Percentiles rank a stretch among this genome's conserved stretches.
Evolutionary conservation across 2,797 vertebrate genomes (phyloP).

Genomic region (Ctenopoma kingsleyae): DNA sequence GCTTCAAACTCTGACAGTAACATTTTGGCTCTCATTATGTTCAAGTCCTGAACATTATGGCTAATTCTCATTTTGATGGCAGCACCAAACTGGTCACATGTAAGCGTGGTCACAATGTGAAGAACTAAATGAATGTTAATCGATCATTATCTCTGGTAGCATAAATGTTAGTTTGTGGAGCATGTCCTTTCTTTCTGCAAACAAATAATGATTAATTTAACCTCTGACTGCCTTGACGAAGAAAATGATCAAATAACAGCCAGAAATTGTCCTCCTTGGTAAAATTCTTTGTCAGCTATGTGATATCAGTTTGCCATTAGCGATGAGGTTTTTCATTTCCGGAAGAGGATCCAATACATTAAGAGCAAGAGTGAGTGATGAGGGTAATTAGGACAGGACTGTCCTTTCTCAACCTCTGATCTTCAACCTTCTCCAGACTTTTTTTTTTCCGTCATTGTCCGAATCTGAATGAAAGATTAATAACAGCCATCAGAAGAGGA

Average conservation of each 20-base stretch:
- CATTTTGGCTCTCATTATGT: not conserved
- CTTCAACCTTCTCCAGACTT: constrained; percentile 76
- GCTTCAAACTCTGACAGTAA: too few relatives aligned
- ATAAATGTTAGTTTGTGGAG: constrained; percentile 56
- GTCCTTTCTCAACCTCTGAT: constrained; percentile 73
- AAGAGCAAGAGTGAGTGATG: constrained; percentile 76
- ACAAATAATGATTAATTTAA: constrained; percentile 57
- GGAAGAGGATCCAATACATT: constrained; percentile 70
- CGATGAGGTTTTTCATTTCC: constrained; percentile 68
- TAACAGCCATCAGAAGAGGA: constrained; percentile 52
- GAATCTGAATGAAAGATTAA: constrained; percentile 71
- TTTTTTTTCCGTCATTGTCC: constrained; percentile 44
- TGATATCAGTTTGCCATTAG: constrained; percentile 56
- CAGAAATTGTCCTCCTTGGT: constrained; percentile 35
- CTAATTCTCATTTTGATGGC: constrained; percentile 44
- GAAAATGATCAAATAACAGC: constrained; percentile 39
- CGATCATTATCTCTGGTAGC: constrained; percentile 53
- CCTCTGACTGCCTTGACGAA: constrained; percentile 54
- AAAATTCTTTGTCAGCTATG: constrained; percentile 48
- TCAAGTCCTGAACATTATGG: not conserved
- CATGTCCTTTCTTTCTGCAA: constrained; percentile 26
- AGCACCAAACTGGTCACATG: constrained; percentile 23
- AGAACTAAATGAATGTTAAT: constrained; percentile 52
- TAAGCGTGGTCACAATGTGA: constrained; percentile 49
- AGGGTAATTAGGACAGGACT: constrained; percentile 78